Evolutionary conservation across 1,140 invertebrate genomes (phyloP).

Genomic region (Gonatopus flavifemur): DNA sequence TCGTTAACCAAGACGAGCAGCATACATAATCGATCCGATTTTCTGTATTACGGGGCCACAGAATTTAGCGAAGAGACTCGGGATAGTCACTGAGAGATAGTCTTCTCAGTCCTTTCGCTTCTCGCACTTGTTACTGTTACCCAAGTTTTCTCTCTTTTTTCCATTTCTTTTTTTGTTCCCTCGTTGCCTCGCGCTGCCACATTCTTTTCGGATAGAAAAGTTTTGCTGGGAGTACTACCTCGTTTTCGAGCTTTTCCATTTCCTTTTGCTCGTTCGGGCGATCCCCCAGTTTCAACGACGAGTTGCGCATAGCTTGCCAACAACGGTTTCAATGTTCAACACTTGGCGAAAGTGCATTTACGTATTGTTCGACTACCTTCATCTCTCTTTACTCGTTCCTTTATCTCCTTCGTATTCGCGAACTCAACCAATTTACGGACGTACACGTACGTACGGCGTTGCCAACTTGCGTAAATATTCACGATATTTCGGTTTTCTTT

Average conservation of each 20-base stretch:
- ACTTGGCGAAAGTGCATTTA: conserved; percentile 28
- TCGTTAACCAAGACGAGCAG: not conserved
- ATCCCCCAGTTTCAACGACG: conserved; percentile 20
- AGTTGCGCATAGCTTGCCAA: conserved; percentile 19
- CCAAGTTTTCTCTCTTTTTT: conserved; percentile 20
- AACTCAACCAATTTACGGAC: conserved; percentile 21
- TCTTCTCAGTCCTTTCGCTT: conserved; percentile 1
- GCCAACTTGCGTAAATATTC: no score
- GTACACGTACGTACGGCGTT: conserved; percentile 16
- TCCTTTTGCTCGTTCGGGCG: not conserved
- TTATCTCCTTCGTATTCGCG: conserved; percentile 21
- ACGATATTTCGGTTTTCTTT: no score
- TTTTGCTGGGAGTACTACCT: conserved; percentile 12
- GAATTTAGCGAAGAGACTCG: conserved; percentile 3
- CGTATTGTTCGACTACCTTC: conserved; percentile 25
- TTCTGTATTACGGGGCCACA: not conserved
- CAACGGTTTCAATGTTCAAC: conserved; percentile 24
- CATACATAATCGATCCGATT: conserved; percentile 11
- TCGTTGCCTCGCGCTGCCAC: not conserved
- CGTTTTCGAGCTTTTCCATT: not conserved
- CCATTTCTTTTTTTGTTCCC: conserved; percentile 23
- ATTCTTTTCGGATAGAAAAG: no score
- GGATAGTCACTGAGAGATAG: no score
- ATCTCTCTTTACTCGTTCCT: no score
- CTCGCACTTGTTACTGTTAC: not conserved